These are phyloP conservation scores for Drosophila grimshawi DNA, from an alignment of 1,140 invertebrate genomes.

Conservation along the genomic window DNA sequence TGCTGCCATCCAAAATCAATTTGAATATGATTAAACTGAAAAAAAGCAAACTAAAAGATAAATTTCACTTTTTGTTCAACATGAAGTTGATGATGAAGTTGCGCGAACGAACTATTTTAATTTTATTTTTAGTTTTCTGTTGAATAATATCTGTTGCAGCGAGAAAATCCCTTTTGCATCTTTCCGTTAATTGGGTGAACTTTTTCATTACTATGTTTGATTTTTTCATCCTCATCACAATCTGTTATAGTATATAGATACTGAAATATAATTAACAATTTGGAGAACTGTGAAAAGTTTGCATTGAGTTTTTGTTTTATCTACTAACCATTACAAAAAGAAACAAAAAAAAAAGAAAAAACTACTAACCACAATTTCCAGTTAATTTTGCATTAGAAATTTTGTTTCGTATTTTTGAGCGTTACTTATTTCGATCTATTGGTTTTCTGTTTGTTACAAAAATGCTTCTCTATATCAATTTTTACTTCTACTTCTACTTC, in stretches of 20 bases:
- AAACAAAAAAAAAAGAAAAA: neutral
- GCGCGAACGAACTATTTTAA: slow-evolving; percentile 1
- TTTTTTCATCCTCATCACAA: neutral
- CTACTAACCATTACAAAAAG: too few species aligned
- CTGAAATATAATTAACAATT: neutral
- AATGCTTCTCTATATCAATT: slow-evolving; percentile 63
- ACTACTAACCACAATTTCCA: neutral
- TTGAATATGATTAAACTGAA: slow-evolving; percentile 19
- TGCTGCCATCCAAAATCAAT: slow-evolving; percentile 15
- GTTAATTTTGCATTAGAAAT: slow-evolving; percentile 6
- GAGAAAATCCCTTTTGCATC: neutral
- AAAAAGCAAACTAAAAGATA: neutral
- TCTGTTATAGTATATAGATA: neutral
- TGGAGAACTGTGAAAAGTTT: neutral
- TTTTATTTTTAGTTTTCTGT: neutral
- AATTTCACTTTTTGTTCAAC: neutral
- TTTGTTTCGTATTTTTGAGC: slow-evolving; percentile 2
- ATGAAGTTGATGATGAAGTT: neutral
- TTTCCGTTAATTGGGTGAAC: neutral
- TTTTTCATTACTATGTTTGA: neutral
- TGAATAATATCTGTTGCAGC: neutral
- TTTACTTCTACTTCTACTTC: slow-evolving; percentile 61
- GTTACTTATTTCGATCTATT: slow-evolving; percentile 10
- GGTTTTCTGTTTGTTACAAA: slow-evolving; percentile 47
- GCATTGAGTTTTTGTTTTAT: slow-evolving; percentile 5